Conservation (phyloP, 2,113 vertebrate genomes). For the Pandion haliaetus region DNA sequence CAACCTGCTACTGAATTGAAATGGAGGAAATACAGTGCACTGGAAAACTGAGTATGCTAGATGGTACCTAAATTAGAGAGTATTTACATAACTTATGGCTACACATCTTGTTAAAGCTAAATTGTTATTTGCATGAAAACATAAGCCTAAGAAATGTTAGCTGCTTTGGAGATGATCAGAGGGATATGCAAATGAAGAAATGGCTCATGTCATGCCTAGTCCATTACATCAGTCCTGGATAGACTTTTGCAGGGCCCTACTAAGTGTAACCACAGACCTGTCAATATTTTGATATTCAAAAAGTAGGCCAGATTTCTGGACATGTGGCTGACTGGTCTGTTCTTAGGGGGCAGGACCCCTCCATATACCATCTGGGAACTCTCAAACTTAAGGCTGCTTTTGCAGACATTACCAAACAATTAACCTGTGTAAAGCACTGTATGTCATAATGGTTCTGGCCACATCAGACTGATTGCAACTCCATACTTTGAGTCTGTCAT, state of each 20-base stretch:
- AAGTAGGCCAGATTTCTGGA: neutral
- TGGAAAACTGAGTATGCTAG: neutral
- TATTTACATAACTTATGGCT: neutral
- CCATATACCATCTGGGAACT: neutral
- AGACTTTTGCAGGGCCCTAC: neutral
- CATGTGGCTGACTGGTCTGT: neutral
- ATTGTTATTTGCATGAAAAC: neutral
- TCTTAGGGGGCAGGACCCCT: neutral
- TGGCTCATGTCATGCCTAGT: neutral
- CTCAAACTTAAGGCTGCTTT: neutral
- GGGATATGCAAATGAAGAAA: neutral
- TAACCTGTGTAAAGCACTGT: neutral
- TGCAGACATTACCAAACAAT: neutral
- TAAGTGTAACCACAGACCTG: neutral
- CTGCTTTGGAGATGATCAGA: neutral
- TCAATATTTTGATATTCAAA: neutral
- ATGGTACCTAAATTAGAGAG: neutral
- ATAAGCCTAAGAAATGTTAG: neutral
- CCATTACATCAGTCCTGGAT: neutral
- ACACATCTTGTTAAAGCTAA: neutral
- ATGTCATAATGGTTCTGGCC: neutral
- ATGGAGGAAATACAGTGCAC: neutral
- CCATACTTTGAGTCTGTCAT: neutral
- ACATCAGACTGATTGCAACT: neutral
- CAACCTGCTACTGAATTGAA: neutral